Evolutionary conservation across 2,888 invertebrate species (phyloP), one percentile per base, ranked within the genome.

Genomic region (Cyrtodaria siliqua): DNA sequence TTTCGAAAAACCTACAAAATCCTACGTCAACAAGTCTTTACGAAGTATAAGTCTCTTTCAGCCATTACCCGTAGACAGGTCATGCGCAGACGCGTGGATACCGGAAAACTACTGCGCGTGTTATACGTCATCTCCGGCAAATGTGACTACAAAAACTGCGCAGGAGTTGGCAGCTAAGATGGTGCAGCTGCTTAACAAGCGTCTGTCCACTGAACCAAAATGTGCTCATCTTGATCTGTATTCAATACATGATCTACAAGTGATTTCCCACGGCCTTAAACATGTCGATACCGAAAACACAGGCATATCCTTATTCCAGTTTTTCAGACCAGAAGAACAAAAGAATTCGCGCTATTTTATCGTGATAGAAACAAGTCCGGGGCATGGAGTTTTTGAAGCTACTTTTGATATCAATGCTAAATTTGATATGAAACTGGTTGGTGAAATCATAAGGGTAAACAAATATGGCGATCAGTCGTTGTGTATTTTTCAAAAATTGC

Each of bases 11-110:
- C 74, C 80, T 9, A 53, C 70, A 1, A 72, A 66, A 12, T 72
- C 47, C 3, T 26, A 66, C 24, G 18, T 64, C 1, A 62, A 82
- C 2, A 56, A 59, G 8, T 66, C 44, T 67, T 68, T 59, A 52
- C 71, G 89, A 56, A 86, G 90, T 0, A 82, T 89, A 8, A 97
- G 97, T 92, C 94, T 97, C 56, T 97, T 98, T 91, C 92, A 95
- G 26, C 95, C 95, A 53, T 94, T 98, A 73, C 95, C 96, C 0
- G 92, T 91, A 44, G 94, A 95, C 66, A 94, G 98, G 52, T 96
- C 96, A 0, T 98, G 98, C 90, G 94, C 95, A 59, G 94, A 94
- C 74, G 97, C 98, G 0, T 95, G 94, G 0, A 97, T 98, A 71
- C 95, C 95, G 0, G 95, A 96, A 27, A 96, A 97, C 70, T 87